phyloP scores from a whole-genome alignment of 2,797 vertebrate species.

The Notolabrus celidotus region DNA sequence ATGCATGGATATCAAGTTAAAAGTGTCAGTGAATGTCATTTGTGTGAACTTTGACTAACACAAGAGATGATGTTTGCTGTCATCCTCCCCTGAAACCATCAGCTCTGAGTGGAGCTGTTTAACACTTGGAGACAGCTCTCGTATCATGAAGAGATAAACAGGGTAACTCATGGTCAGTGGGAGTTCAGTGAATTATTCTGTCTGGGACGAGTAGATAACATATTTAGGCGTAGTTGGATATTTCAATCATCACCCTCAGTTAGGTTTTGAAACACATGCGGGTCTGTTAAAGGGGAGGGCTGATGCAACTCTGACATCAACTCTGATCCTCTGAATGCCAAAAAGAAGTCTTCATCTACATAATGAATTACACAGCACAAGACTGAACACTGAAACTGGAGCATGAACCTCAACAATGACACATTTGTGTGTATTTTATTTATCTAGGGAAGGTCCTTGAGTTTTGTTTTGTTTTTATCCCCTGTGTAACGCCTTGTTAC shows the following conservation, averaged over 20 bases:
- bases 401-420: conserved; percentile 4
- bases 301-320: conserved; percentile 29
- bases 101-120: not conserved
- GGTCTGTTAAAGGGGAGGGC: not conserved
- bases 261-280: conserved; percentile 6
- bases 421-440: no score
- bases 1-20: not conserved
- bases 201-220: not conserved
- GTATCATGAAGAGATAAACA: not conserved
- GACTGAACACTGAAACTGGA: not conserved
- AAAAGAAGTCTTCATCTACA: not conserved
- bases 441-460: no score
- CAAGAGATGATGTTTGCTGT: not conserved
- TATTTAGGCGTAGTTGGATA: not conserved
- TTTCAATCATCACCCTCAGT: conserved; percentile 2
- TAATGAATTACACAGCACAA: not conserved
- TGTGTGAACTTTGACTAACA: not conserved
- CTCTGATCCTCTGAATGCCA: not conserved
- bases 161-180: not conserved
- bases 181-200: not conserved
- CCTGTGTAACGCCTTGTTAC: no score
- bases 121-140: not conserved
- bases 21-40: not conserved
- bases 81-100: not conserved
- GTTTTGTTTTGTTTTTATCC: no score